phyloP scores from a whole-genome alignment of 2,797 vertebrate genomes.

The Anomalospiza imberbis region DNA sequence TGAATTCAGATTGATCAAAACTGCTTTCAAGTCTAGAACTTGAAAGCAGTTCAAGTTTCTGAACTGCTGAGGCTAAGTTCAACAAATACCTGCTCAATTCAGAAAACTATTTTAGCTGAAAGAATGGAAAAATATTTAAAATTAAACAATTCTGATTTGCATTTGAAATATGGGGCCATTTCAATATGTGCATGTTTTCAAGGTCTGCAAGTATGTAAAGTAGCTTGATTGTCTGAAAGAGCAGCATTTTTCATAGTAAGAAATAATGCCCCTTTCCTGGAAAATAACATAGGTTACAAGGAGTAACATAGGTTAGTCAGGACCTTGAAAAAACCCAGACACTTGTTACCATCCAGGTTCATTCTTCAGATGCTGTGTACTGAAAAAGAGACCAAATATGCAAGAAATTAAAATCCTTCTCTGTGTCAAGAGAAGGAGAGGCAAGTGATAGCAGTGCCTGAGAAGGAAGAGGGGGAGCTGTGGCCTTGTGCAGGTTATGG shows the following conservation, averaged over 20 bases:
- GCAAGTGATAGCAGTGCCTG: not conserved
- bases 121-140: not conserved
- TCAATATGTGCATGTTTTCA: not conserved
- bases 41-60: no score
- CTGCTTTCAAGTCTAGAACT: not conserved
- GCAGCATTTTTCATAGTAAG: not conserved
- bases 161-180: not conserved
- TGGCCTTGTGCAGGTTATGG: not conserved
- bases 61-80: not conserved
- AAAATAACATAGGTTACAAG: not conserved
- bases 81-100: not conserved
- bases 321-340: not conserved
- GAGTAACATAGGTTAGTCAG: not conserved
- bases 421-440: not conserved
- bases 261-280: not conserved
- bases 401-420: not conserved
- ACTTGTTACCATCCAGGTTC: not conserved
- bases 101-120: not conserved
- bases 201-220: not conserved
- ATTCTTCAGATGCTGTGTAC: not conserved
- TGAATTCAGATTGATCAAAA: not conserved
- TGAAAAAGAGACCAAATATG: not conserved
- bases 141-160: not conserved
- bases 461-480: not conserved
- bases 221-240: not conserved